Evolutionary conservation across 2,888 invertebrate species (phyloP).

Genomic region (Brachynemurus nebulosus): DNA sequence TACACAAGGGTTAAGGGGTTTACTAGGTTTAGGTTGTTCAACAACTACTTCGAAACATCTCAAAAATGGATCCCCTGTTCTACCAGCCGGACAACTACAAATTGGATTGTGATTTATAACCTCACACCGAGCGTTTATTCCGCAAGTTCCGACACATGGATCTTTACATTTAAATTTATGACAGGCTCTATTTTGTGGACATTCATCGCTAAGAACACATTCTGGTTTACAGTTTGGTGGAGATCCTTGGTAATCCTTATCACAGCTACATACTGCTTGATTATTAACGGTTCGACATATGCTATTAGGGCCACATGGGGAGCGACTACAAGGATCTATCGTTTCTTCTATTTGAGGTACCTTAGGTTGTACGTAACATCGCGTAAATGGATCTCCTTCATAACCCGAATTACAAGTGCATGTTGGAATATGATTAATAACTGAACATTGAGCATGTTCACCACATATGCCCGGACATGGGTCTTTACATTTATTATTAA

Average conservation of each 20-base stretch:
- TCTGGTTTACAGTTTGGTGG: constrained; percentile 66
- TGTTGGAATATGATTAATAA: constrained; percentile 74
- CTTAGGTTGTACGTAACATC: constrained; percentile 31
- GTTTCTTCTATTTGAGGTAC: constrained; percentile 6
- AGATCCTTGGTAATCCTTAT: constrained; percentile 50
- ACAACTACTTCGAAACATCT: constrained; percentile 38
- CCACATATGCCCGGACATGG: constrained; percentile 82
- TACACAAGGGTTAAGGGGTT: constrained; percentile 39
- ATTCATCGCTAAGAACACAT: constrained; percentile 63
- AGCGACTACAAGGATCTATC: constrained; percentile 50
- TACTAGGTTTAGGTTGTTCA: constrained; percentile 27
- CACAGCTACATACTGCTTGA: constrained; percentile 61
- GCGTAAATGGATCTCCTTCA: constrained; percentile 58
- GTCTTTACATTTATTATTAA: constrained; percentile 69
- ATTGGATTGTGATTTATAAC: constrained; percentile 66
- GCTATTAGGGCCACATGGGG: constrained; percentile 66
- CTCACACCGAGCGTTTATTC: constrained; percentile 53
- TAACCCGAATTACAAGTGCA: constrained; percentile 63
- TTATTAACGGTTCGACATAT: constrained; percentile 50
- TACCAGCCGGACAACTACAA: constrained; percentile 52
- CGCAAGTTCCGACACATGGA: constrained; percentile 63
- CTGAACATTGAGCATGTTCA: constrained; percentile 65
- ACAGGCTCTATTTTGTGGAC: constrained; percentile 55
- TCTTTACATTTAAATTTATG: constrained; percentile 61
- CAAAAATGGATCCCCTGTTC: constrained; percentile 62